Evolutionary conservation across 2,797 vertebrate genomes (phyloP).

Genomic region (Neomorphus geoffroyi): DNA sequence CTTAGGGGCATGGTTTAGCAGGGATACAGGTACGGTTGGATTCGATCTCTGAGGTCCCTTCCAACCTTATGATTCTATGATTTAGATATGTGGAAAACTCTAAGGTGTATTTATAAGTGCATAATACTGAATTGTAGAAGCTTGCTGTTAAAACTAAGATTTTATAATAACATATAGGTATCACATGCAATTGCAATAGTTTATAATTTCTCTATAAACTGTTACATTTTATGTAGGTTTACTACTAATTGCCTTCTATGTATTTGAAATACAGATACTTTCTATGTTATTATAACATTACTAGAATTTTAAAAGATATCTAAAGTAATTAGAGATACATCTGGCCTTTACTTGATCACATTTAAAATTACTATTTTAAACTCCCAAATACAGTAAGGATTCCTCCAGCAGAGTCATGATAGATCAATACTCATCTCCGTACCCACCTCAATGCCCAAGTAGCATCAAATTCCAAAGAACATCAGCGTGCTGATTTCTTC

Average conservation of each 20-base stretch:
- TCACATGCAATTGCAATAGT: background rate
- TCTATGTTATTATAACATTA: background rate
- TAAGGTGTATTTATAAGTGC: background rate
- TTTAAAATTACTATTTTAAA: conserved; percentile 1
- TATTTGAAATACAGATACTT: background rate
- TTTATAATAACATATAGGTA: background rate
- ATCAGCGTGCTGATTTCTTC: background rate
- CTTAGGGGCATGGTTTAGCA: no score
- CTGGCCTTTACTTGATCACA: background rate
- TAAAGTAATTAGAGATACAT: background rate
- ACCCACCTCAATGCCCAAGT: background rate
- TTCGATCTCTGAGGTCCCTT: no score
- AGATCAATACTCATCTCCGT: background rate
- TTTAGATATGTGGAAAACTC: background rate
- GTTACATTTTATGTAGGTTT: background rate
- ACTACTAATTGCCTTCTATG: background rate
- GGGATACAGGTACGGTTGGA: no score
- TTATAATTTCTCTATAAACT: background rate
- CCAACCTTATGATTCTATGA: no score
- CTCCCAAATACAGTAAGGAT: background rate
- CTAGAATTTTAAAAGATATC: background rate
- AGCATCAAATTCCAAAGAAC: background rate
- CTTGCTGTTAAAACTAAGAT: background rate
- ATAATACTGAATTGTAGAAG: background rate
- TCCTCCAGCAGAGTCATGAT: background rate